Evolutionary conservation across 2,113 vertebrate species (phyloP).

Genomic region (Bos javanicus): DNA sequence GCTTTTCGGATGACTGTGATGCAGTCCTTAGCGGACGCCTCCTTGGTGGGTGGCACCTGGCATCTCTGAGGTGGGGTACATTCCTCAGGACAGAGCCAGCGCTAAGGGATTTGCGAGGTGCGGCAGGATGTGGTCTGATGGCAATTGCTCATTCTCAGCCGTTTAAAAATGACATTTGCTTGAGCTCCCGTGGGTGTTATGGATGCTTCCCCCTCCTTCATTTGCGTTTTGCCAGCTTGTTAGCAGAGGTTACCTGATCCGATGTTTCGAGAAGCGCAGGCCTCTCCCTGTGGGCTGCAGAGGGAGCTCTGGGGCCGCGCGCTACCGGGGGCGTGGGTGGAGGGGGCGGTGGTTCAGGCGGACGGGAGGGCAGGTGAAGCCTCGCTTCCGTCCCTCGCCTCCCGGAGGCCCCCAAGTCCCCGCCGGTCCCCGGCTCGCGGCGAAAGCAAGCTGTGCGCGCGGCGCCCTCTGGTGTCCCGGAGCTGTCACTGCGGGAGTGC

Average conservation of each 20-base stretch:
- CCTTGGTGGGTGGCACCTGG: too few relatives aligned
- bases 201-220: slow-evolving; percentile 38
- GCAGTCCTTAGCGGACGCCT: neutral
- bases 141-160: slow-evolving; percentile 20
- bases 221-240: slow-evolving; percentile 47
- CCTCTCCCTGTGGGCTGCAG: neutral
- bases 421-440: fast-evolving
- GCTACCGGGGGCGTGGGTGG: neutral
- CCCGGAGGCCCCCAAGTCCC: neutral
- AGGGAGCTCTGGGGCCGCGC: neutral
- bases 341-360: neutral
- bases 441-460: neutral
- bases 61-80: neutral
- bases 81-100: neutral
- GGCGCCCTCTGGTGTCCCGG: slow-evolving; percentile 56
- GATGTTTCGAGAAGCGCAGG: neutral
- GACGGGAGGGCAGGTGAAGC: neutral
- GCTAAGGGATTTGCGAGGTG: neutral
- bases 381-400: neutral
- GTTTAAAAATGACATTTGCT: slow-evolving; percentile 42
- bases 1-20: neutral
- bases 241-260: neutral
- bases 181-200: slow-evolving; percentile 37
- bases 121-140: neutral
- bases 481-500: neutral